Percentiles rank a stretch among this genome's conserved stretches.
Conservation (phyloP, 2,797 vertebrate genomes). For the Scyliorhinus canicula region DNA sequence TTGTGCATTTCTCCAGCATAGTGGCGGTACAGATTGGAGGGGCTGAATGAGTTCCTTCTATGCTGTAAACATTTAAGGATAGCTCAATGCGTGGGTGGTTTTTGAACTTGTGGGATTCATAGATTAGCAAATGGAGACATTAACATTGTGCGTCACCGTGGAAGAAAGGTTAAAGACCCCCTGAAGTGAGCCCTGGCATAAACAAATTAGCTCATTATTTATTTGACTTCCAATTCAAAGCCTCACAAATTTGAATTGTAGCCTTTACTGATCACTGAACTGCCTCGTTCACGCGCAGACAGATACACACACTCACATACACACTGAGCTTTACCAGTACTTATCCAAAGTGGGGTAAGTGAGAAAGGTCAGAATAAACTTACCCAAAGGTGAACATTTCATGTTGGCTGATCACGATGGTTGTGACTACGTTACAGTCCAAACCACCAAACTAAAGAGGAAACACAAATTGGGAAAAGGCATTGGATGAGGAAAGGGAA, state of each 20-base stretch:
- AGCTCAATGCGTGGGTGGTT: background rate
- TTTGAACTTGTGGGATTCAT: background rate
- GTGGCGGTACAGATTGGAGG: background rate
- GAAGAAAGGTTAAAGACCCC: background rate
- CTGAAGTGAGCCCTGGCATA: background rate
- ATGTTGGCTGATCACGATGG: background rate
- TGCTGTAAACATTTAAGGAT: background rate
- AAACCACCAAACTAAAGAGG: background rate
- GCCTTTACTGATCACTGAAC: background rate
- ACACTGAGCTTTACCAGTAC: background rate
- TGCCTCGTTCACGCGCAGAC: background rate
- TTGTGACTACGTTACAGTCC: background rate
- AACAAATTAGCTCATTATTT: background rate
- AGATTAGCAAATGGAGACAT: background rate
- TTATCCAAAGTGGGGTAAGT: background rate
- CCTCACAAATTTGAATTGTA: background rate
- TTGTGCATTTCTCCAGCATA: background rate
- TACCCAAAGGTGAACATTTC: background rate
- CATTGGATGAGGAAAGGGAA: background rate
- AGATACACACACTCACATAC: background rate
- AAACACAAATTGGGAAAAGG: background rate
- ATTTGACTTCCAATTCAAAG: background rate
- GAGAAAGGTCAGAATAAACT: background rate
- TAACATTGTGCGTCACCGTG: background rate
- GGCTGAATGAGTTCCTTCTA: background rate